These are phyloP conservation scores for Betta splendens DNA, from an alignment of 2,797 vertebrate species.

Conservation along the genomic window DNA sequence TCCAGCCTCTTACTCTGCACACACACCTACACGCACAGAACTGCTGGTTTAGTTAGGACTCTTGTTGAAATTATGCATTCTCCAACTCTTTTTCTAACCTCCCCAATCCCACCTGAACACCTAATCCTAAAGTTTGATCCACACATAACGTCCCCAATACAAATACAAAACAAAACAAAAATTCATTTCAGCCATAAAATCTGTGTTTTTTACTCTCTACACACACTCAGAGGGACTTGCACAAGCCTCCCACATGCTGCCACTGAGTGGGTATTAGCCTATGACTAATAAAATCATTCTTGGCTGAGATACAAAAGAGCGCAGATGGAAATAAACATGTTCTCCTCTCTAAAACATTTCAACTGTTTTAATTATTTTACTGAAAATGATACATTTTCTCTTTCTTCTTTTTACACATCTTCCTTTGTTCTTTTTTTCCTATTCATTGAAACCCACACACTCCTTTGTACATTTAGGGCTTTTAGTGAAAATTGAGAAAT, in stretches of 20 bases:
- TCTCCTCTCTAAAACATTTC: not conserved
- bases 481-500: slow-evolving; percentile 49
- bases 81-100: not conserved
- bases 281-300: slow-evolving; percentile 56
- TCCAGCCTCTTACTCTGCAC: not conserved
- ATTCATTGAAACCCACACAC: not conserved
- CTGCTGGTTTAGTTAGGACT: not conserved
- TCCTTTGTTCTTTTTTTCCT: not conserved
- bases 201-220: not conserved
- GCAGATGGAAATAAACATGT: slow-evolving; percentile 27
- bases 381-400: not conserved
- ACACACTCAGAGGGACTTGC: slow-evolving; percentile 13
- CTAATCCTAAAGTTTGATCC: not conserved
- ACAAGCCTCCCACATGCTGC: slow-evolving; percentile 44
- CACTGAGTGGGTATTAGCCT: slow-evolving; percentile 23
- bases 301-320: slow-evolving; percentile 32
- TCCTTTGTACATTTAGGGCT: slow-evolving; percentile 9
- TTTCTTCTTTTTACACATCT: too few species aligned
- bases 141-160: not conserved
- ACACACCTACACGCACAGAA: slow-evolving; percentile 4
- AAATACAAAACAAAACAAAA: not conserved
- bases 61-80: not conserved
- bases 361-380: slow-evolving; percentile 21
- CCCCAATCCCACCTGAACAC: not conserved
- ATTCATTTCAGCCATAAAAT: not conserved